Evolutionary conservation across 2,888 invertebrate species (phyloP).

Genomic region (Linyphia triangularis): DNA sequence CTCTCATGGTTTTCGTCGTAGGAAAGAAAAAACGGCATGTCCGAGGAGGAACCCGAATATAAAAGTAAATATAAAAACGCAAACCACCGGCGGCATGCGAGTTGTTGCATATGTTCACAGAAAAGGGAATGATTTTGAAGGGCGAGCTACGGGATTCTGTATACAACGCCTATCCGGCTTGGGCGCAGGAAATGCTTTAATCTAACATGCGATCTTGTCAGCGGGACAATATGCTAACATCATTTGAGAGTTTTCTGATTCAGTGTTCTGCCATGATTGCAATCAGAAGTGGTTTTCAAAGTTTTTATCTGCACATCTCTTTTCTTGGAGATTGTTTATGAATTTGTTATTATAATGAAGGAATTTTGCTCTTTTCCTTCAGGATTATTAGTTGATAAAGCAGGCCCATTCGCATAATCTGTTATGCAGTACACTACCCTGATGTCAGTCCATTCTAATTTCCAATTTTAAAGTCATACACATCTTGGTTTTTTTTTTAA

Average conservation of each 20-base stretch:
- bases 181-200: constrained; percentile 12
- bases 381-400: no score
- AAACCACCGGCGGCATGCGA: background rate
- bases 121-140: constrained; percentile 6
- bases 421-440: no score
- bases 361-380: no score
- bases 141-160: background rate
- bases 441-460: no score
- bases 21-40: constrained; percentile 22
- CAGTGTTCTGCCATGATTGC: background rate
- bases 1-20: constrained; percentile 26
- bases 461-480: no score
- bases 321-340: background rate
- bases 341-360: background rate
- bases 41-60: background rate
- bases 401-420: no score
- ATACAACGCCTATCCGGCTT: constrained; percentile 34
- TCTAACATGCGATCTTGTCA: constrained; percentile 24
- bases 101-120: background rate
- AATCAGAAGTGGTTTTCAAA: background rate
- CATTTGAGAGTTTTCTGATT: background rate
- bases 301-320: background rate
- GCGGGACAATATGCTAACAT: background rate
- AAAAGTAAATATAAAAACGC: background rate
- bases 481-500: no score